These are phyloP conservation scores for Sphaeridia pumilis DNA, from an alignment of 2,888 invertebrate species.

Conservation along the genomic window DNA sequence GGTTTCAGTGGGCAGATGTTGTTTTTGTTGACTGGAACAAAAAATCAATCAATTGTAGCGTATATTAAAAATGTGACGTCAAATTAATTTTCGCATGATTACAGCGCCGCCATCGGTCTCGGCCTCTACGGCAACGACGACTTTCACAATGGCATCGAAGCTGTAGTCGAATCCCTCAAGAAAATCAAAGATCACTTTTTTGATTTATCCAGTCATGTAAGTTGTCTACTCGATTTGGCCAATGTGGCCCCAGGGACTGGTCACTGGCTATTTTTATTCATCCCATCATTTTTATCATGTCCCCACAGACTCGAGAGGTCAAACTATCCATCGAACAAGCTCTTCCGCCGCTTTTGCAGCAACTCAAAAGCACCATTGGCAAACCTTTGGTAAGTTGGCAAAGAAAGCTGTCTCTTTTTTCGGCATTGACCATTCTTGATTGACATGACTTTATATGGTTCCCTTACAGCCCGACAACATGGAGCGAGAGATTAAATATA, in stretches of 20 bases:
- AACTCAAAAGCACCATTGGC: not conserved
- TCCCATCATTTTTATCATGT: not conserved
- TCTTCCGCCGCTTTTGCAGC: not conserved
- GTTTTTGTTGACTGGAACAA: too few species aligned
- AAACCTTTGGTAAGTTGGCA: not conserved
- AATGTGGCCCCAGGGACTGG: slow-evolving; percentile 42
- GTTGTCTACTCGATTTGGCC: slow-evolving; percentile 59
- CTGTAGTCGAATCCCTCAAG: slow-evolving; percentile 65
- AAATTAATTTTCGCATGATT: slow-evolving; percentile 2
- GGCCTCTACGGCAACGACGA: slow-evolving; percentile 91
- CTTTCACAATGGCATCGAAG: slow-evolving; percentile 76
- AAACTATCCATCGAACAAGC: not conserved
- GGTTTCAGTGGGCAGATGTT: too few species aligned
- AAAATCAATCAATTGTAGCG: too few species aligned
- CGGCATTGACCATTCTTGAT: not conserved
- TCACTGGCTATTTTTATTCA: not conserved
- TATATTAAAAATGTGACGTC: not conserved
- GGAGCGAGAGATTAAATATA: not conserved
- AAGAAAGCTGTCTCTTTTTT: not conserved
- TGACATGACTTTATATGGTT: not conserved
- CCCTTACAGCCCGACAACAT: not conserved
- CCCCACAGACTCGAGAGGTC: not conserved
- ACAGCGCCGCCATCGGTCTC: slow-evolving; percentile 68
- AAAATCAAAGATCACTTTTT: slow-evolving; percentile 68
- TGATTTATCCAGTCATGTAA: slow-evolving; percentile 68